Evolutionary conservation across 1,140 invertebrate species (phyloP), one percentile per base, ranked within the genome.

Genomic region (Lasioglossum baleicum): DNA sequence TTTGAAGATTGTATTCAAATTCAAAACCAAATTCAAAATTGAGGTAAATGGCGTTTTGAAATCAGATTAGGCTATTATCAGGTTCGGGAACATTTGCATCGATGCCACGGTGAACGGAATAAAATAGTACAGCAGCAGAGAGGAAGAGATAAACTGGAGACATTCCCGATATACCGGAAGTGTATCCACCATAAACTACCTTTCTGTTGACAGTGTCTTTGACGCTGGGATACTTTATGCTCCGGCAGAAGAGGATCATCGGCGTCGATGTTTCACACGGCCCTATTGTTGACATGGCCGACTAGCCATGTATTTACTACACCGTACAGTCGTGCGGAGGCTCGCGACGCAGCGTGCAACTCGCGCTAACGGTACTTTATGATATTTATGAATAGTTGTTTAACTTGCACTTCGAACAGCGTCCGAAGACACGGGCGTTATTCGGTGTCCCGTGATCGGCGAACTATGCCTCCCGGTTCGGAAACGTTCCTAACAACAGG

Each of bases 351-450:
- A 68, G 78, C 61, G 68, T 63, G 68, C 74, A 77, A 74, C 71
- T 68, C 75, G 68, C 81, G 75, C 80, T 83, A 84, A 83, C 82
- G 72, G 79, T 64, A 60, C 82, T 82, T 82, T 82, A 71, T 74
- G 79, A 88, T 89, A 89, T 88, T 87, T 90, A 89, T 89, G 87
- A 89, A 90, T 88, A 86, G 84, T 84, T 90, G 89, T 91, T 90
- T 89, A 84, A 88, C 83, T 90, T 87, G 87, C 90, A 87, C 86
- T 89, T 82, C 26, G 65, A 84, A 74, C 78, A 66, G 72, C 65
- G 68, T 73, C 51, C 5, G 51, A 17, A 15, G 35, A 35, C 35
- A 35, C 35, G 35, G 35, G 3, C 35, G 35, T 35, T 35, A 35
- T 35, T 35, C 35, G 35, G 35, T 35, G 35, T 35, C 35, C 35